Base-by-base conservation (phyloP, 1,140 invertebrate species). In the Nymphalis io region DNA sequence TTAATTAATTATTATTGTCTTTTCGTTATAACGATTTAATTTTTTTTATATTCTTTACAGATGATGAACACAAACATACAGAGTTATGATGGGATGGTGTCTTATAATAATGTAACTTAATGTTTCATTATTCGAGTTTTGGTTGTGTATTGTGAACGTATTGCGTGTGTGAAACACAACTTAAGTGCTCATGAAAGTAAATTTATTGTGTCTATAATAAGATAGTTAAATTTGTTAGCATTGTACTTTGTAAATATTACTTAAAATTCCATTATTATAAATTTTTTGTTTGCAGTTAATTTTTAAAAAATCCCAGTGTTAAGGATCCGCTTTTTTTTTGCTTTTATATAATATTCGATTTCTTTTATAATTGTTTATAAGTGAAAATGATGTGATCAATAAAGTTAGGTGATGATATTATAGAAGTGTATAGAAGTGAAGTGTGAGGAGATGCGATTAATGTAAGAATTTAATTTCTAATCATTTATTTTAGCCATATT, bases 11-110 rank as follows among this genome's bases (percentile, higher is more conserved):
- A 8, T 8, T 33, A 33, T 33, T 3, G 5, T 8, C 10, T 33
- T 33, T 33, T 5, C 10, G 27, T 33, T 33, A 8, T 33, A 1
- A 8, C 10, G 27, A 33, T 3, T 33, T 1, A 48, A 10, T 40
- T 68, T 40, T 42, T 51, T 64, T 27, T 3, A 21, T 23, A 0
- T 53, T 65, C 27, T 10, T 60, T 71, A 55, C 86, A 90, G 88
- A 75, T 73, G 76, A 80, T 72, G 44, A 72, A 21, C 78, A 85
- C 46, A 75, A 85, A 73, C 93, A 93, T 79, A 88, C 87, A 10
- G 92, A 93, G 84, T 92, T 93, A 91, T 93, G 89, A 92, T 88
- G 80, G 82, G 84, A 75, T 73, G 72, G 53, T 61, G 44, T 68
- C 42, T 21, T 20, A 18, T 2, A 20, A 67, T 58, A 44, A 75